Evolutionary conservation across 2,113 vertebrate species (phyloP).

Genomic region (Aleadryas rufinucha): DNA sequence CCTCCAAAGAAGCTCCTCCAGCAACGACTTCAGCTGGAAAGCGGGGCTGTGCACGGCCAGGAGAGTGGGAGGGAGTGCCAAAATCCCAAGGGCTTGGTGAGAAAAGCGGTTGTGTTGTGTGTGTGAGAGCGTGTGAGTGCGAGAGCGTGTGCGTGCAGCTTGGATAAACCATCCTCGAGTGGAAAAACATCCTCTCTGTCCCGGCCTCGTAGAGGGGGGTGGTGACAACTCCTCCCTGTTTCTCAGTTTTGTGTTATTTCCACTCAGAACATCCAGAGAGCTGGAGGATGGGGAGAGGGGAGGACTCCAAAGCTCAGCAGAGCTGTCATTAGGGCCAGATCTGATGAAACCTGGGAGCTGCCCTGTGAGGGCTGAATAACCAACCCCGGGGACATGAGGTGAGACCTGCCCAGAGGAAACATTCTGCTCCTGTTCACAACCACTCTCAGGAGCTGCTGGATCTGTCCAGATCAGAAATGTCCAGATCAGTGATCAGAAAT

Average conservation of each 20-base stretch:
- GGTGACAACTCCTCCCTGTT: background rate
- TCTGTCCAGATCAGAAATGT: background rate
- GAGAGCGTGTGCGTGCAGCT: background rate
- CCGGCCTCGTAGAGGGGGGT: background rate
- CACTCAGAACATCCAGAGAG: background rate
- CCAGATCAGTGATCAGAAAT: background rate
- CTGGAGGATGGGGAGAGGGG: background rate
- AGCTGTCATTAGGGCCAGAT: background rate
- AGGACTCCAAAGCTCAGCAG: background rate
- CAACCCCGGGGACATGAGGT: accelerated
- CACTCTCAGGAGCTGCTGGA: background rate
- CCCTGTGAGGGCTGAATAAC: background rate
- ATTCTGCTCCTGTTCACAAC: background rate
- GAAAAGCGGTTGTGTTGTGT: background rate
- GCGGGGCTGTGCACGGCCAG: accelerated
- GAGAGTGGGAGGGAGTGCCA: background rate
- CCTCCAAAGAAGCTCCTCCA: background rate
- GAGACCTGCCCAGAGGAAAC: background rate
- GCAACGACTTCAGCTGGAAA: background rate
- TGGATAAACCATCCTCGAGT: background rate
- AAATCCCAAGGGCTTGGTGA: background rate
- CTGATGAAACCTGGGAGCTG: background rate
- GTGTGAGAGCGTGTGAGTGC: background rate
- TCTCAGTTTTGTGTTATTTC: background rate
- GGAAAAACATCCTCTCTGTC: background rate